Percentiles rank a stretch among this genome's conserved stretches.
phyloP scores from a whole-genome alignment of 2,888 invertebrate genomes.

The Boloria euphrosyne region DNA sequence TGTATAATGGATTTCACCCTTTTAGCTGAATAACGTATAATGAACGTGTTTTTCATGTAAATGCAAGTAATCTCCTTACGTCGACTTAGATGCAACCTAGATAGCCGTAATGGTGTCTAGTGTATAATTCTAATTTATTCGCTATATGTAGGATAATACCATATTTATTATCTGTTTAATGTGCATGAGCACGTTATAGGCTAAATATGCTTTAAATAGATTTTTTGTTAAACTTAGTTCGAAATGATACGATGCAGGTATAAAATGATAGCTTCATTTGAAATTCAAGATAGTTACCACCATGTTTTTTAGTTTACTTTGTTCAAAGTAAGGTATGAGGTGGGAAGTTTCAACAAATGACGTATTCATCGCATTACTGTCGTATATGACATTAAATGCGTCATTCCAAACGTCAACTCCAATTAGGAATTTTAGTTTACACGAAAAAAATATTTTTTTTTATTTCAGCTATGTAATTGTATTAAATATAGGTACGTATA shows the following conservation, averaged over 20 bases:
- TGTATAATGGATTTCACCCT: constrained; percentile 19
- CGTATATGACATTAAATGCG: too few species aligned
- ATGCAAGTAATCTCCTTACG: constrained; percentile 39
- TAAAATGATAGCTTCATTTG: constrained; percentile 17
- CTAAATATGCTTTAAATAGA: constrained; percentile 13
- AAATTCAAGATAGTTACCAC: not conserved
- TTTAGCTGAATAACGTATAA: constrained; percentile 26
- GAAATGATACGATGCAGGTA: constrained; percentile 4
- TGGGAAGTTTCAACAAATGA: too few species aligned
- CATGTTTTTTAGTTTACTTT: too few species aligned
- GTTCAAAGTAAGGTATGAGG: too few species aligned
- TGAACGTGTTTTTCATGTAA: constrained; percentile 34
- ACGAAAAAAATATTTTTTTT: too few species aligned
- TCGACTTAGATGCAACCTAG: constrained; percentile 38
- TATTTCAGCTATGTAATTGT: too few species aligned
- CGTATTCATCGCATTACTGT: too few species aligned
- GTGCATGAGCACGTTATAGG: constrained; percentile 23
- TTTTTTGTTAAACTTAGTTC: not conserved
- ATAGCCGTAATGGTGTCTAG: constrained; percentile 36
- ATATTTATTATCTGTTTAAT: constrained; percentile 34
- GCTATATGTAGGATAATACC: constrained; percentile 21
- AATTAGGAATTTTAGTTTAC: too few species aligned
- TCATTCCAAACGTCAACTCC: too few species aligned
- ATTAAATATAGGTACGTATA: too few species aligned
- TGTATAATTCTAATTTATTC: constrained; percentile 29